Conservation (phyloP, 2,113 vertebrate species). For the Bos taurus region ARS-UCD2.0 NC_037353.1:29032501-29033000, state of each 20-base stretch:
- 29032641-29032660: neutral
- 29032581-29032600: neutral
- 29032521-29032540: neutral
- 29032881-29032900: neutral
- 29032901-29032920: neutral
- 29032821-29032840: neutral
- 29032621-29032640: neutral
- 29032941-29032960: neutral
- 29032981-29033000: neutral
- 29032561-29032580: neutral
- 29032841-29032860: neutral
- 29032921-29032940: neutral
- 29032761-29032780: neutral
- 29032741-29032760: neutral
- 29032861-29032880: neutral
- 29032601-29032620: neutral
- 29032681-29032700: neutral
- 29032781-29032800: neutral
- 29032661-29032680: too few relatives aligned
- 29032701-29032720: neutral
- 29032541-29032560: neutral
- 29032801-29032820: neutral
- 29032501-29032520: neutral
- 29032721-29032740: neutral
- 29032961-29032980: neutral